A percentile compares a stretch with the other conserved stretches of the same genome.
phyloP scores from a whole-genome alignment of 2,113 vertebrate species.

The Acrocephalus arundinaceus region DNA sequence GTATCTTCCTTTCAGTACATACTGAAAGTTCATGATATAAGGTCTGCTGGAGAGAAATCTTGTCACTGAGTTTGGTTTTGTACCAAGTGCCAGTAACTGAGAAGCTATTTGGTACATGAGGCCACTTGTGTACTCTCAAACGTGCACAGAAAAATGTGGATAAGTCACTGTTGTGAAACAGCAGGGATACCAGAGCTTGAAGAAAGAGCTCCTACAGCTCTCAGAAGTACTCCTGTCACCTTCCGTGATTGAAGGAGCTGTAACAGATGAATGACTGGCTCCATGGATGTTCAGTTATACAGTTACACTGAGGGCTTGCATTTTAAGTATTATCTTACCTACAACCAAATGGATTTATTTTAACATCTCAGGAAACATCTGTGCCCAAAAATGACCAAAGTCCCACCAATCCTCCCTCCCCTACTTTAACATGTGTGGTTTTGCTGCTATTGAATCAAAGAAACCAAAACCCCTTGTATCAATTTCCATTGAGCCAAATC shows the following conservation, averaged over 20 bases:
- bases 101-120: neutral
- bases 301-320: neutral
- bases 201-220: neutral
- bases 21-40: slow-evolving; percentile 37
- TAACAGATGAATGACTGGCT: neutral
- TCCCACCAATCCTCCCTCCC: neutral
- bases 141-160: neutral
- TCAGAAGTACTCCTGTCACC: neutral
- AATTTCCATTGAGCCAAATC: neutral
- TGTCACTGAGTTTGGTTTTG: slow-evolving; percentile 13
- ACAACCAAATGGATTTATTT: neutral
- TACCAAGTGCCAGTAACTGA: slow-evolving; percentile 5
- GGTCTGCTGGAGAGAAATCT: slow-evolving; percentile 33
- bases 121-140: neutral
- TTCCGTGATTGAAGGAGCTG: neutral
- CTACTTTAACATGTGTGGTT: neutral
- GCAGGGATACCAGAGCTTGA: neutral
- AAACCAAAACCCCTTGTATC: neutral
- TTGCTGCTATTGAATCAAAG: neutral
- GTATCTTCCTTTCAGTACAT: slow-evolving; percentile 32
- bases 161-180: neutral
- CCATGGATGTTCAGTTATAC: neutral
- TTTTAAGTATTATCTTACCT: neutral
- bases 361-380: neutral
- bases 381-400: neutral